Conservation (phyloP, 2,888 invertebrate genomes). For the Drosophila aldrichi region DNA sequence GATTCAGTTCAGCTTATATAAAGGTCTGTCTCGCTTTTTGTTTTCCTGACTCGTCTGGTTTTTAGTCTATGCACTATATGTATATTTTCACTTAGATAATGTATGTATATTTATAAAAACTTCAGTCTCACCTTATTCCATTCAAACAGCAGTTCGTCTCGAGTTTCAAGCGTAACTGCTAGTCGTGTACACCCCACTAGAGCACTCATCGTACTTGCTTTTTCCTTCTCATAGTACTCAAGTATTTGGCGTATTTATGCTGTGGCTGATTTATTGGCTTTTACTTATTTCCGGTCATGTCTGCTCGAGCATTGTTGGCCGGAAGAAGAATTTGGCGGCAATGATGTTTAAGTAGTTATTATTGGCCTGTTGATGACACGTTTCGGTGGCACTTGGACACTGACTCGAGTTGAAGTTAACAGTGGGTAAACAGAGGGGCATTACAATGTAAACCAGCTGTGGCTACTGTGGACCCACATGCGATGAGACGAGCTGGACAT, state of each 20-base stretch:
- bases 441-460: conserved; percentile 3
- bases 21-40: too few species aligned
- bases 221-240: background rate
- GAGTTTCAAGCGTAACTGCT: conserved; percentile 6
- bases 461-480: too few species aligned
- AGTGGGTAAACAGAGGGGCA: conserved; percentile 17
- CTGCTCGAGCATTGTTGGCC: conserved; percentile 9
- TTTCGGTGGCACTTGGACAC: conserved; percentile 33
- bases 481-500: too few species aligned
- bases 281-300: conserved; percentile 80
- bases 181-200: background rate
- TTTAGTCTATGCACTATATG: too few species aligned
- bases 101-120: too few species aligned
- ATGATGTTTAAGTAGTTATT: conserved; percentile 60
- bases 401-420: conserved; percentile 19
- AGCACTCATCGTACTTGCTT: background rate
- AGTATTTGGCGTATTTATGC: conserved; percentile 54
- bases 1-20: too few species aligned
- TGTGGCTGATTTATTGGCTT: conserved; percentile 82
- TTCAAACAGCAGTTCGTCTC: too few species aligned
- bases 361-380: conserved; percentile 51
- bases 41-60: too few species aligned
- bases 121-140: too few species aligned
- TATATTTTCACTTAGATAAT: too few species aligned
- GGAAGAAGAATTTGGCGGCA: conserved; percentile 20